Evolutionary conservation across 2,888 invertebrate species (phyloP), one percentile per base, ranked within the genome.

Genomic region (Colletes collaris): DNA sequence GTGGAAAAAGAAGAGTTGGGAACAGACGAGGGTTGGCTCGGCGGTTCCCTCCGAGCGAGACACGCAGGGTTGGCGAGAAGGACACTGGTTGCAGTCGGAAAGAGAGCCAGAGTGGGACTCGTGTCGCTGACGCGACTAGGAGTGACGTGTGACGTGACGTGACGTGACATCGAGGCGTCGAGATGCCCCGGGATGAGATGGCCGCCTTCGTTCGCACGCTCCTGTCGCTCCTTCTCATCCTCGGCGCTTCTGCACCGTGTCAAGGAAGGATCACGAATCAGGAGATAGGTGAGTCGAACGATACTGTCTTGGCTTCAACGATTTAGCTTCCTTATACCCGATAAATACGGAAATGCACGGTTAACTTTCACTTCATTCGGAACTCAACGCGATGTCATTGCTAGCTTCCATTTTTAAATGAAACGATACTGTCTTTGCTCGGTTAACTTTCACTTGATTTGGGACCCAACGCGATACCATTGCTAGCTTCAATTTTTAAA

Each of bases 201-300:
- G 82, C 77, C 76, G 78, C 73, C 83, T 78, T 72, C 72, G 71
- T 74, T 74, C 80, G 65, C 77, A 75, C 73, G 65, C 19, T 78
- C 67, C 60, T 83, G 67, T 78, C 82, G 8, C 81, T 87, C 77
- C 79, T 90, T 56, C 87, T 90, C 77, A 76, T 89, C 56, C 79
- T 82, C 60, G 78, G 76, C 77, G 79, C 76, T 58, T 59, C 78
- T 64, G 79, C 79, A 58, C 81, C 76, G 60, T 87, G 87, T 83
- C 73, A 81, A 4, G 90, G 86, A 55, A 86, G 89, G 80, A 92
- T 92, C 76, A 92, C 92, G 85, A 91, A 92, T 84, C 88, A 92
- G 84, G 92, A 92, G 85, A 92, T 92, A 88, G 92, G 92, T 92
- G 84, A 91, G 92, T 91, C 50, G 19, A 58, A 72, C 52, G 44